Base-by-base conservation (phyloP, 2,888 invertebrate genomes). In the Synanthedon tipuliformis region DNA sequence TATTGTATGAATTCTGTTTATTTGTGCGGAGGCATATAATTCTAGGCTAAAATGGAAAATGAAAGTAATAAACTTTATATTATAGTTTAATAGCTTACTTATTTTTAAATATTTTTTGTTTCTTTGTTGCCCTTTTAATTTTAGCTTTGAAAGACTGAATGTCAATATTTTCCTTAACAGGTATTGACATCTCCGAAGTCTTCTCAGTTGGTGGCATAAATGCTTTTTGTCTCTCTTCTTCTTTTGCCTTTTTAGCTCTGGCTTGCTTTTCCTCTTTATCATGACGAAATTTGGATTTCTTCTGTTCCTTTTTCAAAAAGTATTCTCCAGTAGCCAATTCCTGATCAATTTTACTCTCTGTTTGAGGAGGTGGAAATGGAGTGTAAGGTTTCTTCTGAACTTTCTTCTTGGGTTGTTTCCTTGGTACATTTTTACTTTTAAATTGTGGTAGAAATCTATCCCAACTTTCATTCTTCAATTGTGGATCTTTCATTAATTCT, bases 371-470 rank as follows among this genome's bases (percentile, higher is more conserved):
- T 54, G 99, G 99, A 90, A 99, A 99, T 18, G 99, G 99, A 57
- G 98, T 99, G 74, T 99, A 99, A 10, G 93, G 92, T 74, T 95
- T 95, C 89, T 98, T 98, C n/a, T 89, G 88, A 63, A 92, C 93
- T 81, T 95, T 96, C 64, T 93, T 93, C 73, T 94, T 94, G 3
- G 96, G 95, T 72, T 95, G 92, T 71, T 96, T 97, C 13, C 96
- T 89, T 73, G 96, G 94, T 1, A 96, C 91, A 87, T 95, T 98
- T 78, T 97, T 92, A 54, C 91, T 91, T 68, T 93, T 94, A 76
- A 98, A 98, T 68, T 96, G 96, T 0, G 99, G 99, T 61, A 99
- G 80, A 81, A 98, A 99, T 59, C 98, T 89, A 41, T 97, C 96
- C 99, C 99, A 99, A 73, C 94, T 96, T 78, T 98, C 97, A 77